Evolutionary conservation across 2,797 vertebrate genomes (phyloP).

Genomic region (Rhynchotus rufescens): DNA sequence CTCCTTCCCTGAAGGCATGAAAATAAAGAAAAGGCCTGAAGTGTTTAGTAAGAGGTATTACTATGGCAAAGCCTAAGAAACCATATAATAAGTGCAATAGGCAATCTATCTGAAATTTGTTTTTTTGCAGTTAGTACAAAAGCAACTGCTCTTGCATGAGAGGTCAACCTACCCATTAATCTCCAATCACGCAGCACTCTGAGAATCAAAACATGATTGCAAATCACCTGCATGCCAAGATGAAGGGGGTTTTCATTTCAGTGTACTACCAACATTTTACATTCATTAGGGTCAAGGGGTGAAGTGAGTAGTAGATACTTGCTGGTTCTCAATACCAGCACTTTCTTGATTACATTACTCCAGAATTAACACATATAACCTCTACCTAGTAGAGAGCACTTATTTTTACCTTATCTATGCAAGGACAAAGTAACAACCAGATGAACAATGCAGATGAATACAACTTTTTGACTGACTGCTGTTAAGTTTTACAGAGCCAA

Average conservation of each 20-base stretch:
- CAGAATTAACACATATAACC: conserved; percentile 53
- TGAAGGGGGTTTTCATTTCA: conserved; percentile 71
- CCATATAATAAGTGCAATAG: conserved; percentile 63
- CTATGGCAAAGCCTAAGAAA: conserved; percentile 54
- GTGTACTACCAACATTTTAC: conserved; percentile 66
- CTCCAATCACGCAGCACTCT: conserved; percentile 76
- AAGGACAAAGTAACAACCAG: background rate
- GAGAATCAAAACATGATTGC: conserved; percentile 80
- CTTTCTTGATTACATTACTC: conserved; percentile 56
- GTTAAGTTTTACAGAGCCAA: conserved; percentile 37
- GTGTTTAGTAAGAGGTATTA: conserved; percentile 44
- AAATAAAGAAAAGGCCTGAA: background rate
- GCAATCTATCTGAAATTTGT: conserved; percentile 77
- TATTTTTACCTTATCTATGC: background rate
- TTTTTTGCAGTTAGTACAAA: conserved; percentile 79
- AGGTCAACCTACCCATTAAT: conserved; percentile 77
- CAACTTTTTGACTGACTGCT: background rate
- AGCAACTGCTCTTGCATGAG: conserved; percentile 73
- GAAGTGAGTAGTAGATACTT: conserved; percentile 50
- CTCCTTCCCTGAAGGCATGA: background rate
- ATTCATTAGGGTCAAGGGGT: conserved; percentile 67
- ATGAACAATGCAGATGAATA: background rate
- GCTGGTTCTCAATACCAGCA: conserved; percentile 53
- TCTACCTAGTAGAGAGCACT: background rate
- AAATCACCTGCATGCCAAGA: conserved; percentile 72